Base-by-base conservation (phyloP, 2,113 vertebrate species). In the Gobio gobio region DNA sequence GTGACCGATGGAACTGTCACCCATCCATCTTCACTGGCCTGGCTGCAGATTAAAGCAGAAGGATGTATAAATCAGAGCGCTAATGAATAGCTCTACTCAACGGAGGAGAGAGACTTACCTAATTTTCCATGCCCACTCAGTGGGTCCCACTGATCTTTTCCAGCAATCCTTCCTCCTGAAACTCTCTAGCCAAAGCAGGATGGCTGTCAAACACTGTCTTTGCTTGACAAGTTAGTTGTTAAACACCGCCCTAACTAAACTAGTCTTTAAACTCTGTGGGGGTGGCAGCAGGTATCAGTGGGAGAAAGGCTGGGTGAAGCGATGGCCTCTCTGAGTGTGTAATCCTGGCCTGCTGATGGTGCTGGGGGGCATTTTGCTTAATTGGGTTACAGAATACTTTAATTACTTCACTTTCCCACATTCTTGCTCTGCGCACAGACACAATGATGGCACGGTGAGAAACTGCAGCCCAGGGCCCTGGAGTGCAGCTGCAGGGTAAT, bases 401-500 rank as follows among this genome's bases (percentile, higher is more conserved):
- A 92, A 94, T 94, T 93, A 93, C 16, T 76, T 87, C 91, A 90
- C 88, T 92, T 93, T 93, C 90, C 91, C 93, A 92, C 91, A 93
- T 94, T 93, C 91, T 88, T 78, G 36, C 87, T 88, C 86, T 56
- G 85, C 85, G 36, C 85, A 40, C 84, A 89, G 78, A 84, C 76
- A 87, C 88, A 88, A 84, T 82, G 82, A 26, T 83, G 29, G 66
- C 12, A 24, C 59, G 54, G 89, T 89, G 89, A 86, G 87, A 92
- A 90, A 84, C 81, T 43, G 85, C 89, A 84, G 86, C 86, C 84
- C 90, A 87, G 85, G 83, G 81, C 83, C 85, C 82, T 70, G 45
- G 85, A 92, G 91, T 87, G 92, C 94, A 95, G 93, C 94, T 94
- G 93, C 88, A n/a, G 90, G 92, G 92, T 86, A 93, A 93, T 94